These are phyloP conservation scores for Chrysolina oricalcia DNA, from an alignment of 2,888 invertebrate species.

Conservation along the genomic window DNA sequence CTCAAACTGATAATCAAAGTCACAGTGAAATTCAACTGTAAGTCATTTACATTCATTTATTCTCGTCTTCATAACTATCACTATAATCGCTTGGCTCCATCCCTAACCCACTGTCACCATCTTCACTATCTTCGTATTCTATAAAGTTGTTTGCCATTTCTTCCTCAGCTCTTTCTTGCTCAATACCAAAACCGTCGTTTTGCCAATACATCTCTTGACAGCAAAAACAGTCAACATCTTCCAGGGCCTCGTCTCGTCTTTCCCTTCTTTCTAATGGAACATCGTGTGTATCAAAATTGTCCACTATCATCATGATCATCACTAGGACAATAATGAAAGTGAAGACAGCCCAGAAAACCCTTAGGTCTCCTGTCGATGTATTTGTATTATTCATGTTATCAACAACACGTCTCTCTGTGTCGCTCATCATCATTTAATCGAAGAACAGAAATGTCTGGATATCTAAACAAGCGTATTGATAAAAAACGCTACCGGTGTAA, in stretches of 20 bases:
- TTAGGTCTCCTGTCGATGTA: not conserved
- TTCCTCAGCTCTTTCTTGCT: not conserved
- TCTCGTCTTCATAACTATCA: not conserved
- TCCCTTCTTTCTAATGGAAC: not conserved
- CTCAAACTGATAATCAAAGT: not conserved
- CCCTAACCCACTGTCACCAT: not conserved
- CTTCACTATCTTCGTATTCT: not conserved
- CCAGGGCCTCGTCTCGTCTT: not conserved
- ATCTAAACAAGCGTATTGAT: too few relatives aligned
- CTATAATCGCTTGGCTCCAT: not conserved
- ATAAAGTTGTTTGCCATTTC: not conserved
- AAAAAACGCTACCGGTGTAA: too few relatives aligned
- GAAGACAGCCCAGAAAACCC: not conserved
- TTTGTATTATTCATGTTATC: not conserved
- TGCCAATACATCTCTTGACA: not conserved
- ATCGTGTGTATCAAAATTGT: not conserved
- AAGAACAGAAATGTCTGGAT: too few relatives aligned
- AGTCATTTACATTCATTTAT: not conserved
- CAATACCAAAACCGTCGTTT: not conserved
- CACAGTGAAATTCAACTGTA: not conserved
- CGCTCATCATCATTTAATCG: not conserved
- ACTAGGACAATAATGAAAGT: not conserved
- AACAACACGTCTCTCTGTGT: not conserved
- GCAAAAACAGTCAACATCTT: not conserved
- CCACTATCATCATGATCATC: not conserved